A percentile compares a stretch with the other conserved stretches of the same genome.
These are phyloP conservation scores for Agrochola lota DNA, from an alignment of 2,888 invertebrate genomes.

Conservation along the genomic window DNA sequence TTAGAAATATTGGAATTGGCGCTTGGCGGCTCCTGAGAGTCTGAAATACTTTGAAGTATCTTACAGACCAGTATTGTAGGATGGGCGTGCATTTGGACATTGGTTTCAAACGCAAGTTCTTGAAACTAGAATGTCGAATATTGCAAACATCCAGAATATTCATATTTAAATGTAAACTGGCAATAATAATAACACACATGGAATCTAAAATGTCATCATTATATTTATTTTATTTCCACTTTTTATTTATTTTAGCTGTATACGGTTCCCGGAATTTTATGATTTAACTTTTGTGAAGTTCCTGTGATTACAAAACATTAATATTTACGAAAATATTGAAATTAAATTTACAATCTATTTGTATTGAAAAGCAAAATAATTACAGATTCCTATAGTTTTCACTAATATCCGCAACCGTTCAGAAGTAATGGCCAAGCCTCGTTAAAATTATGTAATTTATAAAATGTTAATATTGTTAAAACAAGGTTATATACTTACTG, in stretches of 20 bases:
- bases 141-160: not conserved
- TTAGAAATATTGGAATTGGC: slow-evolving; percentile 20
- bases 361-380: not conserved
- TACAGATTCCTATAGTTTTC: not conserved
- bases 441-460: not conserved
- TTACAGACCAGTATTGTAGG: not conserved
- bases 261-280: not conserved
- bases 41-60: slow-evolving; percentile 22
- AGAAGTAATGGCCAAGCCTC: not conserved
- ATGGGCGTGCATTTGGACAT: not conserved
- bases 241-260: not conserved
- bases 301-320: not conserved
- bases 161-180: not conserved
- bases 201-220: too few relatives aligned
- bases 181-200: not conserved
- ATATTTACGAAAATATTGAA: not conserved
- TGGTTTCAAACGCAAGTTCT: not conserved
- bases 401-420: not conserved
- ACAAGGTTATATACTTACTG: not conserved
- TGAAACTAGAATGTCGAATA: not conserved
- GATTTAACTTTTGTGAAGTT: not conserved
- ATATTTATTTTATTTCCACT: not conserved
- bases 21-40: slow-evolving; percentile 9
- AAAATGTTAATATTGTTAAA: not conserved
- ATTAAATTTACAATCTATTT: not conserved